Percentiles rank a stretch among this genome's conserved stretches.
Evolutionary conservation across 2,888 invertebrate genomes (phyloP).

Genomic region (Reticulitermes lucifugus): DNA sequence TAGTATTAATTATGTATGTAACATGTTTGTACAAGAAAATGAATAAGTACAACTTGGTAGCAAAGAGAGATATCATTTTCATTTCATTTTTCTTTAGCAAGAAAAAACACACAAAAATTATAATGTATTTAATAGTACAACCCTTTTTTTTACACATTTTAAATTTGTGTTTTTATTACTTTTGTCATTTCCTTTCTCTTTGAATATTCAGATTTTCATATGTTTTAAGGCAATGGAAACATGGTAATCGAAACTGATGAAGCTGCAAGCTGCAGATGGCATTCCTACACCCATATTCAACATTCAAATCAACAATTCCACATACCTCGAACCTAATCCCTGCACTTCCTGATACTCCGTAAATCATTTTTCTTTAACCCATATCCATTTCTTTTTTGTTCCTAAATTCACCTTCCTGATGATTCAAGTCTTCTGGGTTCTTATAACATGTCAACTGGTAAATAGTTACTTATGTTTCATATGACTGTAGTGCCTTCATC

Average conservation of each 20-base stretch:
- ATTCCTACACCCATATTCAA: not conserved
- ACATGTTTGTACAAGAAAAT: slow-evolving; percentile 64
- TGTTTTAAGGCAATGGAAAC: slow-evolving; percentile 52
- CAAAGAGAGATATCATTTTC: slow-evolving; percentile 59
- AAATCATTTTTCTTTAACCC: too few relatives aligned
- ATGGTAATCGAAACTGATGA: slow-evolving; percentile 39
- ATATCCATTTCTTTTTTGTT: not conserved
- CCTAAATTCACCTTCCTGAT: not conserved
- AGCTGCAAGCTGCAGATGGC: slow-evolving; percentile 10
- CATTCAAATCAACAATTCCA: too few relatives aligned
- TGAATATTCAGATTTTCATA: slow-evolving; percentile 33
- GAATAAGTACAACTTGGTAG: slow-evolving; percentile 67
- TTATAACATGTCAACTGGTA: too few relatives aligned
- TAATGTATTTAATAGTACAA: slow-evolving; percentile 46
- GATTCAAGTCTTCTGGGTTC: too few relatives aligned
- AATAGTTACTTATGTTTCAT: too few relatives aligned
- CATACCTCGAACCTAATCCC: not conserved
- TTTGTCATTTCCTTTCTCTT: slow-evolving; percentile 43
- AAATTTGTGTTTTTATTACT: slow-evolving; percentile 41
- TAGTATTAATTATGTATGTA: slow-evolving; percentile 44
- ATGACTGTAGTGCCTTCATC: too few relatives aligned
- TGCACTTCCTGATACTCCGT: not conserved
- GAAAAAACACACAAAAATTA: slow-evolving; percentile 48
- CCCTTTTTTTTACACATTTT: slow-evolving; percentile 41
- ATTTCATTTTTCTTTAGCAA: slow-evolving; percentile 45